phyloP scores from a whole-genome alignment of 2,797 vertebrate species.

The Argyrosomus regius region DNA sequence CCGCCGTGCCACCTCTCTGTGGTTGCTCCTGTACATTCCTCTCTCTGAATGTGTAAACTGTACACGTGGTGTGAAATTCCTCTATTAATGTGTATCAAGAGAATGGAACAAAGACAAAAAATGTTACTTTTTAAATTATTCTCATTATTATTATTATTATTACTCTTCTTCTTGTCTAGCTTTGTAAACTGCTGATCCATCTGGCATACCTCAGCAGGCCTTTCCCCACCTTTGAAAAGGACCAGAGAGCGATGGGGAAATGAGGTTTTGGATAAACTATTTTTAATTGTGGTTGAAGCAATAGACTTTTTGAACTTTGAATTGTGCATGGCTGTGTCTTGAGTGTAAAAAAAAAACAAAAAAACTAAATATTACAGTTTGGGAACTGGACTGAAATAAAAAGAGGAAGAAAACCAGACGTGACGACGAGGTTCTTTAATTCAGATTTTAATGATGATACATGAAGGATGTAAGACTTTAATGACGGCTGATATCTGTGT shows the following conservation, averaged over 20 bases:
- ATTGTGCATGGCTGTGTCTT: slow-evolving; percentile 99
- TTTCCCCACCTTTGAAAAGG: slow-evolving; percentile 77
- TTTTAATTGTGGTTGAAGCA: slow-evolving; percentile 99
- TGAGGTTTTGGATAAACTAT: slow-evolving; percentile 90
- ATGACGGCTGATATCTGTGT: slow-evolving; percentile 15
- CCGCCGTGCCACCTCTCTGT: slow-evolving; percentile 77
- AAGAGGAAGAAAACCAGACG: slow-evolving; percentile 73
- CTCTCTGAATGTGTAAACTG: slow-evolving; percentile 93
- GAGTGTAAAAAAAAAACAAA: slow-evolving; percentile 92
- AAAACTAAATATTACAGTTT: slow-evolving; percentile 91
- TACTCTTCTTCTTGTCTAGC: slow-evolving; percentile 86
- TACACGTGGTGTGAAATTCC: slow-evolving; percentile 94
- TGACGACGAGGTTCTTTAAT: too few relatives aligned
- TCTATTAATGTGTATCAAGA: slow-evolving; percentile 96
- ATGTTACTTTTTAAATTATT: slow-evolving; percentile 94
- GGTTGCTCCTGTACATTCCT: slow-evolving; percentile 91
- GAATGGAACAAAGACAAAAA: slow-evolving; percentile 89
- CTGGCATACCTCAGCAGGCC: slow-evolving; percentile 89
- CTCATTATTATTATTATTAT: slow-evolving; percentile 77
- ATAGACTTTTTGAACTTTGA: slow-evolving; percentile 99
- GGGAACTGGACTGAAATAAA: slow-evolving; percentile 96
- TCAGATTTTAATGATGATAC: not conserved
- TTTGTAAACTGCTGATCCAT: slow-evolving; percentile 93
- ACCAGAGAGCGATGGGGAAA: slow-evolving; percentile 71
- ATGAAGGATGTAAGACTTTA: slow-evolving; percentile 33